Evolutionary conservation across 2,797 vertebrate species (phyloP).

Genomic region (Characodon lateralis): DNA sequence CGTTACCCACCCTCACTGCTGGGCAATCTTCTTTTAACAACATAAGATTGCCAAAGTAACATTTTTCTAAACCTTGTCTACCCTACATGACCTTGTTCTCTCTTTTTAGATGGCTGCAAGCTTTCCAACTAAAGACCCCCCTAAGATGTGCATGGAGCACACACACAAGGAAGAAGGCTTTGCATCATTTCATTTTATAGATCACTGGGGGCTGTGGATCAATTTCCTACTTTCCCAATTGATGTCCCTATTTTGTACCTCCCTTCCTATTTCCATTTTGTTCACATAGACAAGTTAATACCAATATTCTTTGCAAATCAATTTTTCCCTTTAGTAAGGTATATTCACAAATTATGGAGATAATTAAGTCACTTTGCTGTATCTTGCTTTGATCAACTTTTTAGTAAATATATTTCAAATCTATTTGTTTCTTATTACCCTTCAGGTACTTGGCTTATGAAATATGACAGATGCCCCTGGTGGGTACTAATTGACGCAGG

Average conservation of each 20-base stretch:
- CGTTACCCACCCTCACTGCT: neutral
- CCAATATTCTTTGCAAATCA: neutral
- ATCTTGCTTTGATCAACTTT: neutral
- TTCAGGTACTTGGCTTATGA: neutral
- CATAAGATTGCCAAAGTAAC: neutral
- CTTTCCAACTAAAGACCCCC: neutral
- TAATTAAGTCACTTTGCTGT: neutral
- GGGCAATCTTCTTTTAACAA: neutral
- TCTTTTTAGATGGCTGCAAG: neutral
- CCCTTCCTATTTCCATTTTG: neutral
- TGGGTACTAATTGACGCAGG: neutral
- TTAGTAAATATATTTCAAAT: neutral
- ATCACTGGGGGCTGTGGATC: neutral
- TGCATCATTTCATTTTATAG: neutral
- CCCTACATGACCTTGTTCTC: neutral
- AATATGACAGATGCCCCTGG: neutral
- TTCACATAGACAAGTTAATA: neutral
- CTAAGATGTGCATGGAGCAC: too few relatives aligned
- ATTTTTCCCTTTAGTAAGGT: neutral
- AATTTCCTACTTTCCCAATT: neutral
- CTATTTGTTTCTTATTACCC: neutral
- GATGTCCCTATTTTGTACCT: neutral
- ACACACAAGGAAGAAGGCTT: neutral
- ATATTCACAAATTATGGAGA: neutral
- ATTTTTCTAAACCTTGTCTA: neutral